phyloP scores from a whole-genome alignment of 2,888 invertebrate species.

The Petrophora chlorosata region DNA sequence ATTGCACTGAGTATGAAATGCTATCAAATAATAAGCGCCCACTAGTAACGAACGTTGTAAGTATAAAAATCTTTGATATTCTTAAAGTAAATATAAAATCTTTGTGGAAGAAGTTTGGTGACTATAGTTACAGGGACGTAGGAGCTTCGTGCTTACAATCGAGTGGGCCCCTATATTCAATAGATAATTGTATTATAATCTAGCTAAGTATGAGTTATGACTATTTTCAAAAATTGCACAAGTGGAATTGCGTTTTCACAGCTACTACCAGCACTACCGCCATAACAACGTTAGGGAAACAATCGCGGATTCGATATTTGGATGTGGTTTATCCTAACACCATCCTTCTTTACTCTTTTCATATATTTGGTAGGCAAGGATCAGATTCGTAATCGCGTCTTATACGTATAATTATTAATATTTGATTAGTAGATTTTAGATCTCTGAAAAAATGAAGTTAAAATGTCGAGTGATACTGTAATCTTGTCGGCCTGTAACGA shows the following conservation, averaged over 20 bases:
- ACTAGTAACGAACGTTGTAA: constrained; percentile 69
- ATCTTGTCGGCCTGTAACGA: constrained; percentile 68
- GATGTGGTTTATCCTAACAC: constrained; percentile 58
- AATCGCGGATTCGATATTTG: constrained; percentile 63
- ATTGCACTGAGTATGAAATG: constrained; percentile 85
- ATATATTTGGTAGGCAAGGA: constrained; percentile 73
- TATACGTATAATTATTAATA: constrained; percentile 64
- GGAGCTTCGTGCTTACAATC: constrained; percentile 67
- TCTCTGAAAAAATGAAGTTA: constrained; percentile 71
- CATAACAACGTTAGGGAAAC: constrained; percentile 65
- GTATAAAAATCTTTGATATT: constrained; percentile 71
- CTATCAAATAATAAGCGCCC: constrained; percentile 84
- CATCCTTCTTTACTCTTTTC: constrained; percentile 54
- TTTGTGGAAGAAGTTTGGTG: constrained; percentile 80
- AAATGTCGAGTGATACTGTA: constrained; percentile 83
- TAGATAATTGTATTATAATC: constrained; percentile 81
- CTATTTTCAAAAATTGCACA: constrained; percentile 83
- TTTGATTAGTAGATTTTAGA: constrained; percentile 77
- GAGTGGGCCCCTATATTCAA: constrained; percentile 82
- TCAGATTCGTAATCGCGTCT: constrained; percentile 72
- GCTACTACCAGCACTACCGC: constrained; percentile 70
- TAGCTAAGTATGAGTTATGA: constrained; percentile 79
- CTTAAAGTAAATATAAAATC: constrained; percentile 81
- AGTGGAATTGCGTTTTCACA: constrained; percentile 82
- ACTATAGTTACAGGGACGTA: constrained; percentile 66